phyloP scores from a whole-genome alignment of 53 echinoderm and acorn worm genomes.

The Holothuria leucospilota region DNA sequence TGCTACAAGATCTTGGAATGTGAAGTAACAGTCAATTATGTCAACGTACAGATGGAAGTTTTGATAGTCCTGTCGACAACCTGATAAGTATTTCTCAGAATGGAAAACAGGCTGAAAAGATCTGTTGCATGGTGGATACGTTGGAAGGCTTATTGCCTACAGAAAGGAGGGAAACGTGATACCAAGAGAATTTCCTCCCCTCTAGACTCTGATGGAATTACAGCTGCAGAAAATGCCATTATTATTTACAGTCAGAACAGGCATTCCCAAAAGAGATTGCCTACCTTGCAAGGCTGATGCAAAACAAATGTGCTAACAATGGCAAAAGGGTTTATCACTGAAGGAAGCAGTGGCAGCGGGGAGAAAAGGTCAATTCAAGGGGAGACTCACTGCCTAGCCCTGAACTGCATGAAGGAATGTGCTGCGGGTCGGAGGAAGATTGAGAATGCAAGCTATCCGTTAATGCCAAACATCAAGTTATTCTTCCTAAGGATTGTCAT shows the following conservation, averaged over 20 bases:
- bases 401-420: conserved; percentile 52
- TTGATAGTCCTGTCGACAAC: neutral
- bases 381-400: conserved; percentile 30
- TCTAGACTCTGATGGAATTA: neutral
- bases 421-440: conserved; percentile 62
- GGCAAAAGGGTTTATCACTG: neutral
- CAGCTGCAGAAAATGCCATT: conserved; percentile 1
- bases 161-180: neutral
- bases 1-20: too few relatives aligned
- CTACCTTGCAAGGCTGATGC: neutral
- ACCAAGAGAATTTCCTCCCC: neutral
- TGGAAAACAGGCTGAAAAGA: conserved; percentile 11
- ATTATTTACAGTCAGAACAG: neutral
- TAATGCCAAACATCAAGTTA: conserved; percentile 60
- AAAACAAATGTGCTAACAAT: neutral
- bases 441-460: conserved; percentile 48
- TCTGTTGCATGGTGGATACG: conserved; percentile 17
- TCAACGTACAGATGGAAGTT: too few relatives aligned
- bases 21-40: too few relatives aligned
- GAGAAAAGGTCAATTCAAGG: neutral
- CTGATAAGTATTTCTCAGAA: neutral
- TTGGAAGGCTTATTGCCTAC: neutral
- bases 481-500: conserved; percentile 67
- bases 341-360: neutral
- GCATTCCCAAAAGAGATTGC: neutral